Percentiles rank a stretch among this genome's conserved stretches.
Evolutionary conservation across 2,797 vertebrate genomes (phyloP).

Genomic region (Ispidina lecontei): DNA sequence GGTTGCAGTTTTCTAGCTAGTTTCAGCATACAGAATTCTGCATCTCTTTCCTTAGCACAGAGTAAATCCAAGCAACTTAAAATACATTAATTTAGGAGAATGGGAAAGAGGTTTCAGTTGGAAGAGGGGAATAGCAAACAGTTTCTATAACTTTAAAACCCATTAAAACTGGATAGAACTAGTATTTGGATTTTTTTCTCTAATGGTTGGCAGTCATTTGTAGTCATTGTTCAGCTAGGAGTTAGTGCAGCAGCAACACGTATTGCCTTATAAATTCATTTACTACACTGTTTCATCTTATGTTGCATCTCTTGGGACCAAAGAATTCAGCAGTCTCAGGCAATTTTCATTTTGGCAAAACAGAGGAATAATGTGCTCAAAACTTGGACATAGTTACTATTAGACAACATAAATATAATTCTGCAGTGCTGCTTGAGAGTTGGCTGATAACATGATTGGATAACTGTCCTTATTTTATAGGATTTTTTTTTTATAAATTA

Average conservation of each 20-base stretch:
- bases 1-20: not conserved
- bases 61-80: not conserved
- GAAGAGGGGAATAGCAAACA: not conserved
- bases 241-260: not conserved
- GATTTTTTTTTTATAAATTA: not conserved
- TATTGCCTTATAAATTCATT: not conserved
- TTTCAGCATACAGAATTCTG: not conserved
- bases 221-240: not conserved
- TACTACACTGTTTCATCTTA: not conserved
- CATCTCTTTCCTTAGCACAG: not conserved
- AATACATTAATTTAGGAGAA: not conserved
- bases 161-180: not conserved
- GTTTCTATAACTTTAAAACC: not conserved
- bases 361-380: conserved; percentile 8
- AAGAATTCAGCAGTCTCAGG: not conserved
- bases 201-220: not conserved
- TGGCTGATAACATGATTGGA: not conserved
- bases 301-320: not conserved
- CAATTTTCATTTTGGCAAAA: conserved; percentile 29
- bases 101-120: not conserved
- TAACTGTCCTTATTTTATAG: not conserved
- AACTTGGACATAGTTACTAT: not conserved
- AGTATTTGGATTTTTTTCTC: not conserved
- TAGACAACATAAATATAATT: not conserved
- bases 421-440: not conserved